phyloP scores from a whole-genome alignment of 2,797 vertebrate species.

The Acipenser oxyrinchus region DNA sequence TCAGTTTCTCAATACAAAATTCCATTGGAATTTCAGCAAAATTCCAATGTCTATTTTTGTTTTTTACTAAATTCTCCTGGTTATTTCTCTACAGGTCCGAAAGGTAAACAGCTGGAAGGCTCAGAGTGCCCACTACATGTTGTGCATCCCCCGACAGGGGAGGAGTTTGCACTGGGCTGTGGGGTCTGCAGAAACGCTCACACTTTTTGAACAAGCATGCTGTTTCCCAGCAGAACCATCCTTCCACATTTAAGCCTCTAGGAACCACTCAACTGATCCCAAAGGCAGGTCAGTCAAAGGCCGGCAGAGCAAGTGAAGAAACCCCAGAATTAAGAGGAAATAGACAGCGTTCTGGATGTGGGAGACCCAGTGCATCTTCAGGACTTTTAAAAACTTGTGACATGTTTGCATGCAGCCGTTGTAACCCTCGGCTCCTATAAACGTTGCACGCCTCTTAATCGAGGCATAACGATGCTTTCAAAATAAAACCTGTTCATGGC shows the following conservation, averaged over 20 bases:
- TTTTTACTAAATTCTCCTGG: background rate
- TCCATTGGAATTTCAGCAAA: too few species aligned
- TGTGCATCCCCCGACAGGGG: conserved; percentile 92
- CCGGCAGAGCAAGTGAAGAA: conserved; percentile 33
- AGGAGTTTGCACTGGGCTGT: conserved; percentile 96
- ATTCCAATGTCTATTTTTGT: too few species aligned
- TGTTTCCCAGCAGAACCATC: conserved; percentile 20
- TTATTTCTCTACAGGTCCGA: conserved; percentile 70
- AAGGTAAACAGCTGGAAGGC: conserved; percentile 97
- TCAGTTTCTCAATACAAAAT: too few species aligned
- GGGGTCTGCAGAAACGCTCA: conserved; percentile 98
- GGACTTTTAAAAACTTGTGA: conserved; percentile 69
- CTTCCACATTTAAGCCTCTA: conserved; percentile 8
- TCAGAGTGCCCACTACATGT: conserved; percentile 96
- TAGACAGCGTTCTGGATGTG: conserved; percentile 13
- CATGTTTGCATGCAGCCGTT: conserved; percentile 98
- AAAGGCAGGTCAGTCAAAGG: too few species aligned
- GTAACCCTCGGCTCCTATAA: conserved; percentile 82
- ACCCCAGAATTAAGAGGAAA: conserved; percentile 10
- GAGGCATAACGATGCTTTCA: conserved; percentile 60
- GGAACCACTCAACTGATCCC: conserved; percentile 16
- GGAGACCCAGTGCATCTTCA: conserved; percentile 27
- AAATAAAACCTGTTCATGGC: conserved; percentile 47
- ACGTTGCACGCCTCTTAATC: conserved; percentile 81
- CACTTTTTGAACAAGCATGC: conserved; percentile 77